phyloP scores from a whole-genome alignment of 2,797 vertebrate genomes.

The Hozukius guyotensis region DNA sequence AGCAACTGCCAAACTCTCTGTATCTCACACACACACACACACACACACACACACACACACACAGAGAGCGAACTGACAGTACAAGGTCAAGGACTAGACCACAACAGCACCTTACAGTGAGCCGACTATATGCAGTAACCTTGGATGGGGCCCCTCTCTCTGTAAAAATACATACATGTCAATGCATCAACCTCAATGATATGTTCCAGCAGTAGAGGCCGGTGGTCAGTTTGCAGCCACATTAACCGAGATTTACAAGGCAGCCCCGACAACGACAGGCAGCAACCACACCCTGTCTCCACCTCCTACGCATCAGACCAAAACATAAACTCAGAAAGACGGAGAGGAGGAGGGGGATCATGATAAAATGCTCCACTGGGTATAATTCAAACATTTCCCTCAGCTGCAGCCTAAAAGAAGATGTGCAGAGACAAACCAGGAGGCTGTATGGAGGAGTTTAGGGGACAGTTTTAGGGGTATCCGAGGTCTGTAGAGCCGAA shows the following conservation, averaged over 20 bases:
- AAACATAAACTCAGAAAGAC: constrained; percentile 67
- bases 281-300: constrained; percentile 68
- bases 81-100: constrained; percentile 38
- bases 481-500: neutral
- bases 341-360: neutral
- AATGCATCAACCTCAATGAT: constrained; percentile 11
- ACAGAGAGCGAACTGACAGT: neutral
- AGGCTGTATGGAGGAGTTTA: neutral
- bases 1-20: constrained; percentile 33
- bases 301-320: constrained; percentile 66
- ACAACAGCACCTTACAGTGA: constrained; percentile 6
- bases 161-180: constrained; percentile 31
- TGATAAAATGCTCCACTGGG: constrained; percentile 50
- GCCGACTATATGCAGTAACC: neutral
- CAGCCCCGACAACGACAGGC: constrained; percentile 39
- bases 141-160: neutral
- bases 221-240: constrained; percentile 36
- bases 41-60: neutral
- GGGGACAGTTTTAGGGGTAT: neutral
- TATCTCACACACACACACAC: neutral
- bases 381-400: constrained; percentile 61
- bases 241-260: constrained; percentile 41
- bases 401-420: constrained; percentile 39
- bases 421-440: constrained; percentile 20
- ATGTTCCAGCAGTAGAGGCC: constrained; percentile 2